phyloP scores from a whole-genome alignment of 2,797 vertebrate genomes.

The Coregonus suidteri region DNA sequence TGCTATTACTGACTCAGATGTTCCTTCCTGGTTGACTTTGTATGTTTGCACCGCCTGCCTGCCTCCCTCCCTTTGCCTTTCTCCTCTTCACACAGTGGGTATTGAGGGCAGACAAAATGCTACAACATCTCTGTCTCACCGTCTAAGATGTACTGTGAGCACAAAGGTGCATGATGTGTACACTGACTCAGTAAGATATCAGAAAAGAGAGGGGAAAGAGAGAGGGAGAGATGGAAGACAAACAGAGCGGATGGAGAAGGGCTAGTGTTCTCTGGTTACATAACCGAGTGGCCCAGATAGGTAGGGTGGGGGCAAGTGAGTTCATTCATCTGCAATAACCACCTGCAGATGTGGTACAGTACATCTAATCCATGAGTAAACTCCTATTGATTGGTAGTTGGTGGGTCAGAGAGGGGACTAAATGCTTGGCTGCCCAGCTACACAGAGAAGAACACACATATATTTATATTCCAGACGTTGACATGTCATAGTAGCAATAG shows the following conservation, averaged over 20 bases:
- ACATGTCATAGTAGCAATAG: no score
- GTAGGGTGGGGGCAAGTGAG: conserved; percentile 48
- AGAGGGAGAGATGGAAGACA: conserved; percentile 36
- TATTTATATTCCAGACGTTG: no score
- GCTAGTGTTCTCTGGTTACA: conserved; percentile 46
- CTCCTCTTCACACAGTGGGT: not conserved
- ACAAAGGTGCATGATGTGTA: not conserved
- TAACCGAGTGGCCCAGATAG: conserved; percentile 49
- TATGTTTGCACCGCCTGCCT: no score
- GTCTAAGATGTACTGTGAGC: not conserved
- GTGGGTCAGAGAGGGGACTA: not conserved
- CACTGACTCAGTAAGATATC: conserved; percentile 4
- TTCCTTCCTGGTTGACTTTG: no score
- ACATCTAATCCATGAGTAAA: conserved; percentile 61
- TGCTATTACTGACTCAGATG: not conserved
- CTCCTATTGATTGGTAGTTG: conserved; percentile 42
- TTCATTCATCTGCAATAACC: conserved; percentile 49
- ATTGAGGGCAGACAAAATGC: conserved; percentile 6
- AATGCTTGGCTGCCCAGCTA: no score
- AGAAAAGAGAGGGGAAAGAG: conserved; percentile 2
- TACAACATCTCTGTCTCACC: not conserved
- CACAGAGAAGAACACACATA: no score
- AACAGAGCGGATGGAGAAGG: conserved; percentile 27
- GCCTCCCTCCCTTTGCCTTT: not conserved
- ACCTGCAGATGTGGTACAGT: conserved; percentile 50